Conservation (phyloP, 2,888 invertebrate genomes). For the Eupithecia insigniata region DNA sequence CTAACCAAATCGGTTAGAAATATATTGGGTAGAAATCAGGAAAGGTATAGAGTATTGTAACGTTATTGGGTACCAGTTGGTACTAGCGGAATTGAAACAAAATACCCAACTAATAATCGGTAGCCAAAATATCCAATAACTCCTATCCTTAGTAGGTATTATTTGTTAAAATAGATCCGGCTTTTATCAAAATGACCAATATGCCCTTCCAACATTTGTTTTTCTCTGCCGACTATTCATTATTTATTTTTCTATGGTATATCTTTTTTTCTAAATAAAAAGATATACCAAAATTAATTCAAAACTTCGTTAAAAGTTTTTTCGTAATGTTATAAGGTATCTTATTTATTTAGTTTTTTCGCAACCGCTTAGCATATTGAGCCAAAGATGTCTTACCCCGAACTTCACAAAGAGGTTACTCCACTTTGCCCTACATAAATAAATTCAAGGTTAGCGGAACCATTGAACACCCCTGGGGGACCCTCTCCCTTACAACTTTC, state of each 20-base stretch:
- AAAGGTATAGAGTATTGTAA: no score
- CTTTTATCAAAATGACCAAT: neutral
- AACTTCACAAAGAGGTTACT: conserved; percentile 17
- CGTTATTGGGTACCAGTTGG: no score
- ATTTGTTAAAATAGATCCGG: neutral
- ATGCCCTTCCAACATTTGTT: neutral
- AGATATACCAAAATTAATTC: neutral
- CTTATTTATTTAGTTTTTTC: neutral
- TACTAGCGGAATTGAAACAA: no score
- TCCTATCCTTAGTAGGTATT: no score
- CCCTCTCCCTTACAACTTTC: conserved; percentile 37
- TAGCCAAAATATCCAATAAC: no score
- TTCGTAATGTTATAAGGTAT: neutral
- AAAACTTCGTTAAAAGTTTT: neutral
- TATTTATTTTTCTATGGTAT: neutral
- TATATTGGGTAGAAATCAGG: no score
- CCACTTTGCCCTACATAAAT: conserved; percentile 32
- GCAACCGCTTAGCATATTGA: neutral
- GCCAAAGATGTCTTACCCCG: neutral
- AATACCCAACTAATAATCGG: no score
- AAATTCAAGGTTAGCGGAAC: conserved; percentile 38
- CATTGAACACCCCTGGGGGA: conserved; percentile 35
- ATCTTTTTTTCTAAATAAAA: no score
- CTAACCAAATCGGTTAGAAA: no score
- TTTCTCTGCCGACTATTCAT: neutral